phyloP scores from a whole-genome alignment of 2,888 invertebrate species.

The Drosophila lutescens region DNA sequence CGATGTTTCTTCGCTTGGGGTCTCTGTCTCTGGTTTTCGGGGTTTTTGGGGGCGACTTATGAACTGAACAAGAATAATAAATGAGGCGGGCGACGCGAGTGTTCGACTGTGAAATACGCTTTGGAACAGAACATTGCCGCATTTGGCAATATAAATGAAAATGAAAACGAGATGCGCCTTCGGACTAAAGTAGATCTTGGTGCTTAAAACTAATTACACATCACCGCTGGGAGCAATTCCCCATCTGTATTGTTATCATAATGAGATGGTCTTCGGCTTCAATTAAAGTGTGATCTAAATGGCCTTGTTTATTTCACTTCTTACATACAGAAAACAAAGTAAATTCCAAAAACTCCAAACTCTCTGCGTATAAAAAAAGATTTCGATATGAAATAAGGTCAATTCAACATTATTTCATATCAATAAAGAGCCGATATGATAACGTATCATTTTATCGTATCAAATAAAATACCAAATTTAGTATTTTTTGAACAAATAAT shows the following conservation, averaged over 20 bases:
- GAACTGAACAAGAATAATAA: conserved; percentile 50
- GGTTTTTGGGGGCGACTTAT: conserved; percentile 28
- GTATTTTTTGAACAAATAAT: too few relatives aligned
- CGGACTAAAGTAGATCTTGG: conserved; percentile 2
- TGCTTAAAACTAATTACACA: neutral
- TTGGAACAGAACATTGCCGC: conserved; percentile 28
- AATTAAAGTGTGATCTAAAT: neutral
- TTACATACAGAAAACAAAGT: too few relatives aligned
- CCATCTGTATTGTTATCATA: neutral
- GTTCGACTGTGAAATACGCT: conserved; percentile 51
- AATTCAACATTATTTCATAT: too few relatives aligned
- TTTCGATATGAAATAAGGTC: too few relatives aligned
- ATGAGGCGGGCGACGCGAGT: conserved; percentile 41
- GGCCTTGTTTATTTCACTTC: neutral
- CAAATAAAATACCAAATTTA: too few relatives aligned
- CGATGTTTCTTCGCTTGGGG: conserved; percentile 1
- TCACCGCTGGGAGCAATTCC: conserved; percentile 1
- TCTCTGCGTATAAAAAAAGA: too few relatives aligned
- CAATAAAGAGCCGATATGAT: too few relatives aligned
- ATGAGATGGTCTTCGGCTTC: neutral
- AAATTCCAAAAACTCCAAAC: too few relatives aligned
- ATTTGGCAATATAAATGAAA: conserved; percentile 9
- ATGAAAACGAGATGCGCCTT: neutral
- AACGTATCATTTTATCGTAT: too few relatives aligned
- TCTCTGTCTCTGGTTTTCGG: neutral